Evolutionary conservation across 1,140 invertebrate genomes (phyloP), one percentile per base, ranked within the genome.

Genomic region (Batillaria attramentaria): DNA sequence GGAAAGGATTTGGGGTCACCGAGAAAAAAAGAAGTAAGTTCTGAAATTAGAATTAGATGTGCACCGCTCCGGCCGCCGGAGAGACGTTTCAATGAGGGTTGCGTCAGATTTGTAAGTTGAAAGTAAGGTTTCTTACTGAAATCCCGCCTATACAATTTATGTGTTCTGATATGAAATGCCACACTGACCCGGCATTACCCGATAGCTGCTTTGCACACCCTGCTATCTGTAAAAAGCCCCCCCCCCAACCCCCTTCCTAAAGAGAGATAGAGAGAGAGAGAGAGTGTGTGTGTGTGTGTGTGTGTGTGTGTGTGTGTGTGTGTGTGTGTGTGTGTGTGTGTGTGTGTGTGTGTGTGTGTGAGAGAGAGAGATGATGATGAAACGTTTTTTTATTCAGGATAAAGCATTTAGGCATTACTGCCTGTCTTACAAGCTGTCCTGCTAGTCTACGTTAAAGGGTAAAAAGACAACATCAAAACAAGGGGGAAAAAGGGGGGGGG

Each of bases 281-380:
- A 13, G 46, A 13, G 46, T 50, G 46, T 50, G 46, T 50, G 46
- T 50, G 46, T 50, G 46, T 50, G 46, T 50, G 46, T 50, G 46
- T 50, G 46, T 50, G 46, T 50, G 46, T 50, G 46, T 50, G 46
- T 50, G 46, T 50, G 46, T 50, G 46, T 50, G 46, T 50, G 46
- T 50, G 46, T 50, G 46, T 50, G 46, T 50, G 46, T 50, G 46
- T 50, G 46, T 50, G 46, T 50, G 46, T 50, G 46, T 50, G 46
- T 50, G 46, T 50, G 46, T 50, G 46, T 50, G 46, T 50, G 46
- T 50, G 10, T 24, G 10, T 24, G 10, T 50, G 46, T 50, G 10
- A 24, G 10, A 13, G 10, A 10, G 24, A 50, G 10, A 50, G 46
- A 13, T 50, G 24, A 50, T 13, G 46, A 13, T 50, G 46, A 50